phyloP scores from a whole-genome alignment of 1,140 invertebrate genomes.

The Whitmania pigra region DNA sequence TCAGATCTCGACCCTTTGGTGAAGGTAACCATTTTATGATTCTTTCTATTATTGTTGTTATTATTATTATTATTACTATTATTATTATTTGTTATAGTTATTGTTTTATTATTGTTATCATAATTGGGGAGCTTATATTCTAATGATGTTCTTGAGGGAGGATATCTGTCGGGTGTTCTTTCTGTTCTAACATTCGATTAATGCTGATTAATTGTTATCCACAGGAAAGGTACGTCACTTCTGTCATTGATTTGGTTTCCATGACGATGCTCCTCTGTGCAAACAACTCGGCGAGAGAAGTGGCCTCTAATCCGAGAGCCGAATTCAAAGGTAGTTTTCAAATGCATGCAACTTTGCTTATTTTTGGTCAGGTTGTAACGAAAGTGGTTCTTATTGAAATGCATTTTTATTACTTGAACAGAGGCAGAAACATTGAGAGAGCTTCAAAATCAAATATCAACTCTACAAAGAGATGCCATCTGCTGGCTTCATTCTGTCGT shows the following conservation, averaged over 20 bases:
- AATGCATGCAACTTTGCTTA: too few relatives aligned
- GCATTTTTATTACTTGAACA: slow-evolving; percentile 19
- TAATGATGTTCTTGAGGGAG: not conserved
- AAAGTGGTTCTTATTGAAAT: too few relatives aligned
- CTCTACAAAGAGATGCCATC: slow-evolving; percentile 66
- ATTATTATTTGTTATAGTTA: not conserved
- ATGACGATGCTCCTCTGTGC: slow-evolving; percentile 70
- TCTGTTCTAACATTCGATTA: slow-evolving; percentile 2
- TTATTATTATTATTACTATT: not conserved
- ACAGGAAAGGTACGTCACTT: slow-evolving; percentile 64
- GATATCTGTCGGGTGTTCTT: not conserved
- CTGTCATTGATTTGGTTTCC: slow-evolving; percentile 69
- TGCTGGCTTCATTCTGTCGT: slow-evolving; percentile 73
- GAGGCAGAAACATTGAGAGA: slow-evolving; percentile 45
- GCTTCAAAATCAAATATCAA: slow-evolving; percentile 58
- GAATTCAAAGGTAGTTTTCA: slow-evolving; percentile 49
- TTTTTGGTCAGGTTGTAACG: too few relatives aligned
- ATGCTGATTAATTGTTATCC: slow-evolving; percentile 23
- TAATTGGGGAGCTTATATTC: not conserved
- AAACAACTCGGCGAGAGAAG: slow-evolving; percentile 62
- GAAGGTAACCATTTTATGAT: slow-evolving; percentile 30
- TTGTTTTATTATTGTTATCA: not conserved
- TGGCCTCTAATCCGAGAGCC: slow-evolving; percentile 48
- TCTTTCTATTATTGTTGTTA: not conserved
- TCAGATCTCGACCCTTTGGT: slow-evolving; percentile 36